Percentiles rank a stretch among this genome's conserved stretches.
These are phyloP conservation scores for Cinclus mexicanus DNA, from an alignment of 2,113 vertebrate genomes.

Conservation along the genomic window DNA sequence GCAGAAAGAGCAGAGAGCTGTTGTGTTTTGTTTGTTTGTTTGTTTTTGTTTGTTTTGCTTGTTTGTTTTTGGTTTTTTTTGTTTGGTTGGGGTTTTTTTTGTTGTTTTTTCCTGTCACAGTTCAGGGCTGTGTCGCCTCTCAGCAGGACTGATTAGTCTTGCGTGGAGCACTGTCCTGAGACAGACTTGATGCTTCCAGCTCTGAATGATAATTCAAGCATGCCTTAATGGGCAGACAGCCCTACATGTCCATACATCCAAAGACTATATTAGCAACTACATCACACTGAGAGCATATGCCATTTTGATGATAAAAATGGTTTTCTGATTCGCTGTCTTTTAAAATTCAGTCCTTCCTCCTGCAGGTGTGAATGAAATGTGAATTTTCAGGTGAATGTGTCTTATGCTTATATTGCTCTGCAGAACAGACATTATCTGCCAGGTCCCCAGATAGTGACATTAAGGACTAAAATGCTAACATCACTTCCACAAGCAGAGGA, in stretches of 20 bases:
- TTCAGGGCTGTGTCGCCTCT: background rate
- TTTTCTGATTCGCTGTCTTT: background rate
- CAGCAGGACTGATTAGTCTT: background rate
- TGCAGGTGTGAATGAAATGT: background rate
- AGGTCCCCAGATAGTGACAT: background rate
- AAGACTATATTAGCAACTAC: background rate
- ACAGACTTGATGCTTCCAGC: background rate
- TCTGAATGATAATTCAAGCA: background rate
- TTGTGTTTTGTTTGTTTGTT: background rate
- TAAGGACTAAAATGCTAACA: background rate
- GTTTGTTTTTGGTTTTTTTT: background rate
- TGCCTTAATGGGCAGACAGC: background rate
- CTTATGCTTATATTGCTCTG: background rate
- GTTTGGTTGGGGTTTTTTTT: background rate
- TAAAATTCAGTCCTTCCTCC: background rate
- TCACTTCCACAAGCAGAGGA: background rate
- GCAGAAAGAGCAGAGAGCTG: background rate
- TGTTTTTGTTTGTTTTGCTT: background rate
- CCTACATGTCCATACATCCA: background rate
- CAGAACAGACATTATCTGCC: background rate
- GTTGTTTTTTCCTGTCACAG: background rate
- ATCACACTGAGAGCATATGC: background rate
- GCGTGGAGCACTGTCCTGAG: background rate
- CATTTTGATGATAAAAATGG: background rate
- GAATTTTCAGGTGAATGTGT: background rate